phyloP scores from a whole-genome alignment of 1,140 invertebrate species.

The Pygmarrhopalites habei region DNA sequence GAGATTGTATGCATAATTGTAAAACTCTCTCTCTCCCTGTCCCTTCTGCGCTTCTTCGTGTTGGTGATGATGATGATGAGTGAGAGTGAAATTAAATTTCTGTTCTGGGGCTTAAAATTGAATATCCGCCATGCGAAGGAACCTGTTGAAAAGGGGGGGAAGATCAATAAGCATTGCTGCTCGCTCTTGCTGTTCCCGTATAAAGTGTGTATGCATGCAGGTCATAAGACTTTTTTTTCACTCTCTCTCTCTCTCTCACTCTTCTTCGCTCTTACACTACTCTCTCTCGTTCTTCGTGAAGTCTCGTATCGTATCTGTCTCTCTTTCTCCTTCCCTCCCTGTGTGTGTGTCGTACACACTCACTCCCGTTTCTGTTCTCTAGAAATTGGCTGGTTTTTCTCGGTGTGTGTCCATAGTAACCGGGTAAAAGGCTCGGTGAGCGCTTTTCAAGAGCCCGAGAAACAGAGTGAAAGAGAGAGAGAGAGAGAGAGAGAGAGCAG shows the following conservation, averaged over 20 bases:
- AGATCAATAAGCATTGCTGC: constrained; percentile 13
- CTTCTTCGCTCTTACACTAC: no score
- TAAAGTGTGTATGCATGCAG: no score
- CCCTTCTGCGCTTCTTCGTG: background rate
- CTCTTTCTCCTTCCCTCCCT: no score
- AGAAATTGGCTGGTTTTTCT: constrained; percentile 16
- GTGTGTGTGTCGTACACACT: no score
- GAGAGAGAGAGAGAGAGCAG: constrained; percentile 3
- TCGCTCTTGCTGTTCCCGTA: background rate
- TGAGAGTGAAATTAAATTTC: constrained; percentile 12
- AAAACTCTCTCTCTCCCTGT: no score
- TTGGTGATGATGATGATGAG: constrained; percentile 2
- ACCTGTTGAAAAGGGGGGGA: constrained; percentile 12
- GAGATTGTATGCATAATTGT: no score
- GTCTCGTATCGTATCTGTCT: no score
- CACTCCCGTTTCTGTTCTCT: no score
- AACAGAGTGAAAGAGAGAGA: background rate
- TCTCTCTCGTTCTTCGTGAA: no score
- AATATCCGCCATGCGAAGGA: constrained; percentile 15
- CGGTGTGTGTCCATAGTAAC: constrained; percentile 13
- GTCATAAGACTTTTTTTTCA: no score
- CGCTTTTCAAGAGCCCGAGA: constrained; percentile 9
- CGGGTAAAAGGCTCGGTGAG: constrained; percentile 4
- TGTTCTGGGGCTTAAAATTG: constrained; percentile 14
- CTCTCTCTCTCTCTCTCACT: no score